Evolutionary conservation across 1,140 invertebrate species (phyloP), one percentile per base, ranked within the genome.

Genomic region (Pogonognathellus flavescens): DNA sequence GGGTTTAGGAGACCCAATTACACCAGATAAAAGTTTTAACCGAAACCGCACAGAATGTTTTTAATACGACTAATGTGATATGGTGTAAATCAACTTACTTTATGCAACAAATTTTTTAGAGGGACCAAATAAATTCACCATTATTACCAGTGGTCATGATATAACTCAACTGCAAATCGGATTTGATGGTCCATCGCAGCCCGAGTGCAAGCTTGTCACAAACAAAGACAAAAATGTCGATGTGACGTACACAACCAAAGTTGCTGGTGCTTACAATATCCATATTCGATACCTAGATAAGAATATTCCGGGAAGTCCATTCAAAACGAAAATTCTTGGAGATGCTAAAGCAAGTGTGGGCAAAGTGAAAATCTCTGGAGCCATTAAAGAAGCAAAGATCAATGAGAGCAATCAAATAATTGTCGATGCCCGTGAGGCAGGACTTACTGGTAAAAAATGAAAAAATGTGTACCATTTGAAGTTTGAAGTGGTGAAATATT

Each of bases 211-310:
- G 53, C 57, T 88, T 25, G 86, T 84, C 1, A 86, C 84, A 7
- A 59, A 86, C 22, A 88, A 87, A 59, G 88, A 88, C 49, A 86
- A 86, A 25, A 85, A 80, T 49, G 87, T 89, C 14, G 86, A 89
- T 52, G 86, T 82, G 11, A 62, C 72, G 0, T 89, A 89, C 86
- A 87, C 80, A 49, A 83, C 84, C 13, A 55, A 82, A 16, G 66
- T 87, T 10, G 85, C 86, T 13, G 88, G 88, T 49, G 86, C 87
- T 55, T 88, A 88, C 81, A 85, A 85, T 50, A 86, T 88, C 59
- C 82, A 86, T 76, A 72, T 88, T 41, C 84, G 76, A 59, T 88
- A 87, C 83, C 85, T 85, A 41, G 88, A 88, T 13, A 86, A 86
- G 25, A 59, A 86, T 66, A 84, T 88, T 83, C 80, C 62, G 11